Conservation (phyloP, 2,888 invertebrate genomes). For the Eutolmus rufibarbis region DNA sequence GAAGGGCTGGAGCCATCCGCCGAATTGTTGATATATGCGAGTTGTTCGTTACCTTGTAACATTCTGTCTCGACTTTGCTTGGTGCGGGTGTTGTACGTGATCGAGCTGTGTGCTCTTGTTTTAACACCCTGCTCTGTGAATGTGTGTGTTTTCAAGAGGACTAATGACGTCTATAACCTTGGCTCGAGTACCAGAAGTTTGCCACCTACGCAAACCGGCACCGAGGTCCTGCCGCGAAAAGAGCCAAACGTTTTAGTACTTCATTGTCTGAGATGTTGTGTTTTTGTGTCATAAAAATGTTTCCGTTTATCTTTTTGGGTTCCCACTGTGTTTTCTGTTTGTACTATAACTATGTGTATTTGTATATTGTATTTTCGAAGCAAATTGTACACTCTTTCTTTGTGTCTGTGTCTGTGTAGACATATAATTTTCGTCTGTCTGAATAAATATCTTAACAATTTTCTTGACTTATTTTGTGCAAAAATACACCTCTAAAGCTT, state of each 20-base stretch:
- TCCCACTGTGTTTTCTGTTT: neutral
- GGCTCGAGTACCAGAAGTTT: neutral
- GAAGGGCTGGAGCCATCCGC: neutral
- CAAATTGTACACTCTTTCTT: neutral
- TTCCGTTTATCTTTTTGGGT: neutral
- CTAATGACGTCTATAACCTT: constrained; percentile 7
- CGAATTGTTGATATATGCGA: constrained; percentile 7
- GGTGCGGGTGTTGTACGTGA: constrained; percentile 20
- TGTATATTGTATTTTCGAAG: neutral
- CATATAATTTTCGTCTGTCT: neutral
- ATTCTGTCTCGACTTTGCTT: constrained; percentile 13
- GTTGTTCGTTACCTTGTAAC: neutral
- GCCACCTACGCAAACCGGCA: neutral
- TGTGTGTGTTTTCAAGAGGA: neutral
- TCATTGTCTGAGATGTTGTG: constrained; percentile 10
- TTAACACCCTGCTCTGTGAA: neutral
- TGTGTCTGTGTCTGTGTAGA: constrained; percentile 9
- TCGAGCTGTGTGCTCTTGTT: constrained; percentile 7
- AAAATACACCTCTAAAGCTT: neutral
- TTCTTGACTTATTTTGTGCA: neutral
- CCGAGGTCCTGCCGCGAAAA: neutral
- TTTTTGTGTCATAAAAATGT: constrained; percentile 2
- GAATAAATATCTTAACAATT: neutral
- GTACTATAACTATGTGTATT: constrained; percentile 15
- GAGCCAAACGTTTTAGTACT: constrained; percentile 17